A percentile compares a stretch with the other conserved stretches of the same genome.
phyloP scores from a whole-genome alignment of 2,888 invertebrate species.

The Phaedon cochleariae region DNA sequence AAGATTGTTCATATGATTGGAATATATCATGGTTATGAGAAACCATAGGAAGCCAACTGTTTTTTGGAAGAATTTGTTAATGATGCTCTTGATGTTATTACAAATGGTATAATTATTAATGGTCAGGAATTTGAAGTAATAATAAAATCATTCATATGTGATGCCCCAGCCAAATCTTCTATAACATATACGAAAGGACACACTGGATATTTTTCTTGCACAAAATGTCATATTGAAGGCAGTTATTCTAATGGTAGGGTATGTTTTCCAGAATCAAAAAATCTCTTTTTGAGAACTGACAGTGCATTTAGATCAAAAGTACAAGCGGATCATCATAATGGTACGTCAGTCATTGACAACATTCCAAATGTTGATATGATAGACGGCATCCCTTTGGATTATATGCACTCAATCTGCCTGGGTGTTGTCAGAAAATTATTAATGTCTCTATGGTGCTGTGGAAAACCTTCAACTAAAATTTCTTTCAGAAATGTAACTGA shows the following conservation, averaged over 20 bases:
- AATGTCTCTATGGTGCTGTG: conserved; percentile 21
- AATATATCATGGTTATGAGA: conserved; percentile 35
- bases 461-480: conserved; percentile 21
- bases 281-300: conserved; percentile 14
- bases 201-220: conserved; percentile 33
- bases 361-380: conserved; percentile 33
- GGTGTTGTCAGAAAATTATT: conserved; percentile 22
- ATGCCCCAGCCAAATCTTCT: conserved; percentile 39
- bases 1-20: conserved; percentile 13
- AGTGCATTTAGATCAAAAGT: conserved; percentile 25
- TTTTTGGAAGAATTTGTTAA: conserved; percentile 27
- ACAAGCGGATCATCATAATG: conserved; percentile 34
- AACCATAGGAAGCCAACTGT: too few species aligned
- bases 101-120: conserved; percentile 27
- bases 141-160: conserved; percentile 38
- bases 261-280: background rate
- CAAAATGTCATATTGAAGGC: conserved; percentile 32
- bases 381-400: conserved; percentile 37
- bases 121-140: conserved; percentile 21
- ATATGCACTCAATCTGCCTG: conserved; percentile 33
- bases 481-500: conserved; percentile 7
- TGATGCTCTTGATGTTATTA: conserved; percentile 15
- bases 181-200: conserved; percentile 33
- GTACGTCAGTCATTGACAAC: conserved; percentile 25
- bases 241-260: conserved; percentile 12